Evolutionary conservation across 2,113 vertebrate species (phyloP), one percentile per base, ranked within the genome.

Genomic region (Ceratotherium simum): DNA sequence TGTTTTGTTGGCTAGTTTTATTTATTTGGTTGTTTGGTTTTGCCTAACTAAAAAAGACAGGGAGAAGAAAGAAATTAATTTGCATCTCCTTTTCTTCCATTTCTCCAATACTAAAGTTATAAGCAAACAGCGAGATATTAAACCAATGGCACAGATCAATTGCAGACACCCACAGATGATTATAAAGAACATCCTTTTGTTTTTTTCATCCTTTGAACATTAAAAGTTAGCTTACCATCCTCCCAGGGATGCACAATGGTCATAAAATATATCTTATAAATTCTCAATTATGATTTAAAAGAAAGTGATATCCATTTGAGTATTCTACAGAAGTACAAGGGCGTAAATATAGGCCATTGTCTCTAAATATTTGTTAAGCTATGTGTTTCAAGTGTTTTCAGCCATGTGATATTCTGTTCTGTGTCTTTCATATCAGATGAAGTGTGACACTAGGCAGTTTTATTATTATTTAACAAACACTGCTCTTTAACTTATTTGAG

Each of bases 381-480:
- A 62, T 97, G 95, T 97, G 98, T 98, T 97, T 94, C 91, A 98
- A 98, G 98, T 97, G 82, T 98, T 98, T 98, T 98, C 96, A 98
- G 56, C 97, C 97, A 90, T 95, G 93, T 95, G 97, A 98, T 95
- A 97, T 88, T 98, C 97, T 96, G 91, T 97, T 96, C 96, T 90
- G 97, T 97, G 95, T 97, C 98, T 98, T 98, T 98, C 96, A 98
- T 97, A 97, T 98, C 98, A 98, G 98, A 97, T 98, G 97, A 98
- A 99, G 95, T 98, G 97, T 98, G 98, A 98, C 95, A 91, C 97
- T 89, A 86, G 85, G 96, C 93, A 88, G 65, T 70, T 93, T 97
- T 89, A 82, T 93, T 91, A 85, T 96, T 97, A 97, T 98, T 98
- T 98, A 97, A 93, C 93, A 93, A 97, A 97, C 89, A 96, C 80